Percentiles rank a stretch among this genome's conserved stretches.
phyloP scores from a whole-genome alignment of 2,797 vertebrate species.

The Eulemur rubriventer region DNA sequence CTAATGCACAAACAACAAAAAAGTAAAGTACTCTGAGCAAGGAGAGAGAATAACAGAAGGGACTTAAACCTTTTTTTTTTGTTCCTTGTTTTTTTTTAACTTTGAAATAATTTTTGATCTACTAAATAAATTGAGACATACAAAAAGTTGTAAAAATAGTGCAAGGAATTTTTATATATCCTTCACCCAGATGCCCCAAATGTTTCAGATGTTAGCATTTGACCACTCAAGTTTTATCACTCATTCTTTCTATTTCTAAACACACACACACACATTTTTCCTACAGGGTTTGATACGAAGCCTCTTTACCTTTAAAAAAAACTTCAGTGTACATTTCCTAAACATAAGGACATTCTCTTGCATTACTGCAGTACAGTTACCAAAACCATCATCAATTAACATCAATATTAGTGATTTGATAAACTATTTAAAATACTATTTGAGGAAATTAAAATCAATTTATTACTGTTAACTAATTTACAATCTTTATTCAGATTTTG shows the following conservation, averaged over 20 bases:
- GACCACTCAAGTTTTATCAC: background rate
- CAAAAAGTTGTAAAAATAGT: background rate
- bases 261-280: background rate
- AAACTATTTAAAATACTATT: background rate
- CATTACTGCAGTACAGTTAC: background rate
- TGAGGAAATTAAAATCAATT: background rate
- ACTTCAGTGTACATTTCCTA: background rate
- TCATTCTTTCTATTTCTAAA: background rate
- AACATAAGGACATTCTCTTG: background rate
- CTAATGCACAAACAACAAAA: background rate
- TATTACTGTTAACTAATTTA: background rate
- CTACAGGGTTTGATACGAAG: background rate
- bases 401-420: background rate
- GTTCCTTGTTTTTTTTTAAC: background rate
- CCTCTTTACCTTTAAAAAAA: background rate
- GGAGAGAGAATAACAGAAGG: background rate
- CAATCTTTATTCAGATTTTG: background rate
- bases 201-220: slow-evolving; percentile 23
- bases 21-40: background rate
- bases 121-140: background rate
- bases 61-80: background rate
- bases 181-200: background rate
- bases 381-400: background rate
- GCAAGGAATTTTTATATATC: background rate
- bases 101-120: slow-evolving; percentile 15